Base-by-base conservation (phyloP, 1,140 invertebrate genomes). In the Zaprionus africanus region DNA sequence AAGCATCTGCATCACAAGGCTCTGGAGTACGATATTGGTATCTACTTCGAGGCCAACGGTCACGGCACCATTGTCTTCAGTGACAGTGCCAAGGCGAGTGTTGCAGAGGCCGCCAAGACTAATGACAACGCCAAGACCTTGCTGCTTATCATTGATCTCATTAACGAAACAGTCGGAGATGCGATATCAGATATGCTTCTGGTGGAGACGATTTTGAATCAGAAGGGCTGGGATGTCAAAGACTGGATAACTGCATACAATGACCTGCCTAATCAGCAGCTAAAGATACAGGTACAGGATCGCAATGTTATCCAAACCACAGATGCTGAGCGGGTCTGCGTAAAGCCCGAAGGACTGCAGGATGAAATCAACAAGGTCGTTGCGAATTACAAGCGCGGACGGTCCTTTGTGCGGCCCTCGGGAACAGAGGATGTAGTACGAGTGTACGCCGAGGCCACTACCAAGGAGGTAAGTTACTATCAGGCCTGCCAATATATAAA, bases 11-110 rank as follows among this genome's bases (percentile, higher is more conserved):
- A 99, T 92, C 96, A 97, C 80, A 96, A 96, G 92, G 99, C 99
- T 0, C 81, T 95, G 31, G 94, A 98, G 64, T 99, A 96, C 94
- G 99, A 99, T 91, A 96, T 99, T 87, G 99, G 99, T 34, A 95
- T 99, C 15, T 99, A 99, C 93, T 99, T 99, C 94, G 99, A 99
- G 94, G 98, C 99, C 0, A 99, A 99, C 94, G 99, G 99, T 0
- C 99, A 99, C 94, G 99, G 99, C 11, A 99, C 99, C 1, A 96
- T 97, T 9, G 91, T 97, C 1, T 97, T 97, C 65, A 97, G 96
- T 81, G 92, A 95, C 2, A 92, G 93, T 31, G 95, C 96, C 4
- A 95, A 95, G 78, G 36, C 41, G 11, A 65, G 64, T 1, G 79
- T 92, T 57, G 67, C 57, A 6, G 68, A 72, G 28, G 91, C 93